Evolutionary conservation across 2,888 invertebrate species (phyloP).

Genomic region (Lissocephala sabroskyi): DNA sequence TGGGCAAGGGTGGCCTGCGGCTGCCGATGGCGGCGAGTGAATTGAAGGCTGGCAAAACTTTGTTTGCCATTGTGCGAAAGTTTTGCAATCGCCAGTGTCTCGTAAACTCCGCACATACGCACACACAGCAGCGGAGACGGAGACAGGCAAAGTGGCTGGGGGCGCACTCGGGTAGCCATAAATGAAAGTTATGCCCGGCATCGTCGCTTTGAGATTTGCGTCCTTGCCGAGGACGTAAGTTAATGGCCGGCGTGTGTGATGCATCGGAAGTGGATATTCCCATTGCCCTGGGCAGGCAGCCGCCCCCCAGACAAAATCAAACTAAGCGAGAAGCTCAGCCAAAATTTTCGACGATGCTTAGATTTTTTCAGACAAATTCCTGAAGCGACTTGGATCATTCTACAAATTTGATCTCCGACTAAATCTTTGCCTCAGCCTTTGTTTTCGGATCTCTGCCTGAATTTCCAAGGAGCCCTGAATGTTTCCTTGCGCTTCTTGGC

Average conservation of each 20-base stretch:
- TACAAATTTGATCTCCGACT: too few relatives aligned
- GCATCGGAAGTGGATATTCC: not conserved
- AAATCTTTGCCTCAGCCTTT: too few relatives aligned
- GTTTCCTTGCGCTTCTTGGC: too few relatives aligned
- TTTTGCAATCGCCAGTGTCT: constrained; percentile 63
- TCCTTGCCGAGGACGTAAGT: not conserved
- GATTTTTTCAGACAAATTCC: too few relatives aligned
- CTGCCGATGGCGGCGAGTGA: constrained; percentile 3
- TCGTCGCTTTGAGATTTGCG: constrained; percentile 44
- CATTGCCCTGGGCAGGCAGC: too few relatives aligned
- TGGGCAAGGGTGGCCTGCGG: too few relatives aligned
- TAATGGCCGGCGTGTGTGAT: not conserved
- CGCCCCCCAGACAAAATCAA: too few relatives aligned
- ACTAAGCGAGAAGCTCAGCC: too few relatives aligned
- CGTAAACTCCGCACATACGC: constrained; percentile 53
- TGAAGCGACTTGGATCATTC: too few relatives aligned
- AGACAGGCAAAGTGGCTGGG: not conserved
- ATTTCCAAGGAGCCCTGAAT: too few relatives aligned
- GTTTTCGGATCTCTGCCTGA: too few relatives aligned
- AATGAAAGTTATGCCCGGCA: constrained; percentile 4
- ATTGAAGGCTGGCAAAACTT: constrained; percentile 53
- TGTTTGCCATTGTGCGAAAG: constrained; percentile 61
- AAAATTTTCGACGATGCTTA: too few relatives aligned
- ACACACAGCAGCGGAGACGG: constrained; percentile 8
- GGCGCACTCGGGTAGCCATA: not conserved